These are phyloP conservation scores for Galaxea fascicularis DNA, from an alignment of 92 coral and sea anemone genomes.

Conservation along the genomic window DNA sequence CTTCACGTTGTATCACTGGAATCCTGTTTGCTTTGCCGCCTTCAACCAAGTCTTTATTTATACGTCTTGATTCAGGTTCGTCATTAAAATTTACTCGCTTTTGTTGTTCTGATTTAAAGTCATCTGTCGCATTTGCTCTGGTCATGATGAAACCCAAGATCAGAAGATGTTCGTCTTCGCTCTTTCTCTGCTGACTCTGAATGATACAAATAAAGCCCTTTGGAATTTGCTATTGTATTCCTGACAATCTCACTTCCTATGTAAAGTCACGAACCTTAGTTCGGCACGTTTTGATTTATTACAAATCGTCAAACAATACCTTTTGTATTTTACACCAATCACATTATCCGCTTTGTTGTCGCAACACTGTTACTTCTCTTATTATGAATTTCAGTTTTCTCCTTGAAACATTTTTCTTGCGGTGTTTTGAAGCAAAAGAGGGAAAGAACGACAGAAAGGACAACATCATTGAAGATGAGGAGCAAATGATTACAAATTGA, in stretches of 20 bases:
- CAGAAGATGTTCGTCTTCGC: neutral
- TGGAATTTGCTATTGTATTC: slow-evolving; percentile 5
- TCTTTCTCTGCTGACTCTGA: neutral
- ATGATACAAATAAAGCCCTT: neutral
- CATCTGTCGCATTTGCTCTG: slow-evolving; percentile 32
- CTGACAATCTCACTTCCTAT: slow-evolving; percentile 8
- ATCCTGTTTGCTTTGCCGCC: slow-evolving; percentile 35
- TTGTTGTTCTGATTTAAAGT: slow-evolving; percentile 27
- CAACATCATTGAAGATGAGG: no score
- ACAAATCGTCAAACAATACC: neutral
- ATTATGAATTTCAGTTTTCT: neutral
- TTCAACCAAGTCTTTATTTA: slow-evolving; percentile 6
- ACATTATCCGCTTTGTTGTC: neutral
- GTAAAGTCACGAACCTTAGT: slow-evolving; percentile 36
- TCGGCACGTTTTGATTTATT: slow-evolving; percentile 22
- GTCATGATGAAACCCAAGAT: neutral
- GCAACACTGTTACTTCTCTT: neutral
- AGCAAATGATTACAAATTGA: neutral
- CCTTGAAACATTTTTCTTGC: neutral
- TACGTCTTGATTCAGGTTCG: slow-evolving; percentile 34
- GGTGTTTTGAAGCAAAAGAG: no score
- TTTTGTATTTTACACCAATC: slow-evolving; percentile 33
- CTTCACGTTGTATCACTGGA: slow-evolving; percentile 66
- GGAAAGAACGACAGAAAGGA: no score
- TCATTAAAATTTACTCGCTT: slow-evolving; percentile 38